Base-by-base conservation (phyloP, 2,888 invertebrate genomes). In the Pristionchus japonicus region DNA sequence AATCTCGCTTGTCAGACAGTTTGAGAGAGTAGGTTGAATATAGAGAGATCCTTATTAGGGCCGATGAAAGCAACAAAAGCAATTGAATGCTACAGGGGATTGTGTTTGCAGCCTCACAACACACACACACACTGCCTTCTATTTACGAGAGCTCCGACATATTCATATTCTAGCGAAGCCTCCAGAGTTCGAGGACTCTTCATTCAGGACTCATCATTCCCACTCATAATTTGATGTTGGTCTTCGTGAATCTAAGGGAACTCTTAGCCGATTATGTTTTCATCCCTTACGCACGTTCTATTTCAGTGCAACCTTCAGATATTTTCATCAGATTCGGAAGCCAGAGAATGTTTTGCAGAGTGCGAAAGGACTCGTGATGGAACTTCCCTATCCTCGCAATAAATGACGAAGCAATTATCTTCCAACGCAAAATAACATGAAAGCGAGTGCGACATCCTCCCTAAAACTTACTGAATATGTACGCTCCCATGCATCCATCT, bases 401-500 rank as follows among this genome's bases (percentile, higher is more conserved):
- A 57, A n/a, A 3, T 57, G 23, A 57, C n/a, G n/a, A n/a, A n/a
- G 4, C 57, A 6, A 57, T 57, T 57, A 52, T 52, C 52, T 52
- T 3, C 52, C 17, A 15, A 20, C n/a, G n/a, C n/a, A n/a, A n/a
- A n/a, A n/a, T n/a, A 52, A 1, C 52, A 20, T 11, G 20, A 52
- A 52, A 17, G 3, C 52, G 9, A 52, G 52, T 52, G 13, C 47
- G 6, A 47, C 49, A 49, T 15, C 17, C 17, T 49, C 17, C 49
- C 17, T 2, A 20, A 20, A 34, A 90, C 92, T 91, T 77, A 92
- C 92, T 89, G 31, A 90, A 89, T 43, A 92, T 91, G 34, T 88
- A 77, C 7, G 88, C 87, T 9, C 86, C 90, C 37, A 88, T 83
- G 87, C 93, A 93, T 31, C 93, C 93, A 13, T 92, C 88, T 31